Evolutionary conservation across 2,888 invertebrate species (phyloP).

Genomic region (Drosophila nr. perissopoda): DNA sequence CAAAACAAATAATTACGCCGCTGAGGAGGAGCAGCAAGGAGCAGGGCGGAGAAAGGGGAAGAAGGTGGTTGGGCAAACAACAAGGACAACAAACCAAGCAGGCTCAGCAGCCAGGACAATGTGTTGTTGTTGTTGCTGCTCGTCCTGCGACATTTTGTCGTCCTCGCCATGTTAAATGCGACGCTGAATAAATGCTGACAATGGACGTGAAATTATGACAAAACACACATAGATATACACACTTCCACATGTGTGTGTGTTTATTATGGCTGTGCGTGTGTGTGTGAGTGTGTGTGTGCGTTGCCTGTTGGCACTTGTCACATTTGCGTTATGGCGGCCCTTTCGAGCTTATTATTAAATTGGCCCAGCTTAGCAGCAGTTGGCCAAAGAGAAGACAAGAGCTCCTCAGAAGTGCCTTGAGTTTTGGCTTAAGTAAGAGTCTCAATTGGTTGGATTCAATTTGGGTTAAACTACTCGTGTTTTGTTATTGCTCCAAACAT

Average conservation of each 20-base stretch:
- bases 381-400: constrained; percentile 17
- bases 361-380: constrained; percentile 56
- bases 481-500: constrained; percentile 19
- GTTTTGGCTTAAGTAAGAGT: constrained; percentile 11
- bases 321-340: constrained; percentile 67
- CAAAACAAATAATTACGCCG: constrained; percentile 76
- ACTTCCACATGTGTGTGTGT: constrained; percentile 3
- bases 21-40: constrained; percentile 18
- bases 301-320: constrained; percentile 71
- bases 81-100: constrained; percentile 38
- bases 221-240: constrained; percentile 25
- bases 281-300: constrained; percentile 20
- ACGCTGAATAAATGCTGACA: constrained; percentile 75
- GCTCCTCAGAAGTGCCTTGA: not conserved
- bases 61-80: constrained; percentile 21
- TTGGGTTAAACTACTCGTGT: constrained; percentile 49
- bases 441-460: constrained; percentile 55
- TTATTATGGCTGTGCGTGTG: constrained; percentile 5
- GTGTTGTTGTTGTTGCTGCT: constrained; percentile 16
- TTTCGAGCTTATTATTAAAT: constrained; percentile 74
- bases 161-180: constrained; percentile 61
- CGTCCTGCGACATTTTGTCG: constrained; percentile 41
- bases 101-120: constrained; percentile 59
- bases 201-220: constrained; percentile 73
- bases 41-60: constrained; percentile 21